phyloP scores from a whole-genome alignment of 1,140 invertebrate species.

The Eubasilissa regina region DNA sequence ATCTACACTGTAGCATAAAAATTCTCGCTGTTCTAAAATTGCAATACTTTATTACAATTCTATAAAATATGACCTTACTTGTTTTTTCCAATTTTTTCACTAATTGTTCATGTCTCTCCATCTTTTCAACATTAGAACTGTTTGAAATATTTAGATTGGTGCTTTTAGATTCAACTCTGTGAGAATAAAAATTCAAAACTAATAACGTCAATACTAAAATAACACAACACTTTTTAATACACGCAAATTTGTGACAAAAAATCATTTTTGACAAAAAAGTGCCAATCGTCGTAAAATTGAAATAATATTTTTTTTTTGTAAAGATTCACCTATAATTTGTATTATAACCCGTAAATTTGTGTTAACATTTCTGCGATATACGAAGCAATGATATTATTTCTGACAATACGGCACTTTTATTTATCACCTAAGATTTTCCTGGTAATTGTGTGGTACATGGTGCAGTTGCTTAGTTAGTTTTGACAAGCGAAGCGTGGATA shows the following conservation, averaged over 20 bases:
- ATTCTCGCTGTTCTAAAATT: no score
- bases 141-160: neutral
- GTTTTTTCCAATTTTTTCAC: constrained; percentile 15
- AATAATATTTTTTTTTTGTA: neutral
- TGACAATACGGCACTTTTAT: constrained; percentile 6
- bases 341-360: neutral
- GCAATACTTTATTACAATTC: no score
- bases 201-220: neutral
- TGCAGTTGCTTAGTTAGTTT: constrained; percentile 37
- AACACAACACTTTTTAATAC: neutral
- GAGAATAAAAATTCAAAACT: neutral
- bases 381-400: constrained; percentile 10
- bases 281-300: neutral
- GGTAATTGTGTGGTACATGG: neutral
- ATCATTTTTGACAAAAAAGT: neutral
- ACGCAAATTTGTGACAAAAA: no score
- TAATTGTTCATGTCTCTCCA: neutral
- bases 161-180: neutral
- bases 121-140: constrained; percentile 2
- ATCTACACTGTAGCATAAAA: neutral
- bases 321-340: neutral
- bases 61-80: constrained; percentile 8
- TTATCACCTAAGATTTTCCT: constrained; percentile 17
- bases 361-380: constrained; percentile 13
- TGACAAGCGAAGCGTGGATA: constrained; percentile 28